Evolutionary conservation across 2,113 vertebrate species (phyloP).

Genomic region (Nothobranchius furzeri): DNA sequence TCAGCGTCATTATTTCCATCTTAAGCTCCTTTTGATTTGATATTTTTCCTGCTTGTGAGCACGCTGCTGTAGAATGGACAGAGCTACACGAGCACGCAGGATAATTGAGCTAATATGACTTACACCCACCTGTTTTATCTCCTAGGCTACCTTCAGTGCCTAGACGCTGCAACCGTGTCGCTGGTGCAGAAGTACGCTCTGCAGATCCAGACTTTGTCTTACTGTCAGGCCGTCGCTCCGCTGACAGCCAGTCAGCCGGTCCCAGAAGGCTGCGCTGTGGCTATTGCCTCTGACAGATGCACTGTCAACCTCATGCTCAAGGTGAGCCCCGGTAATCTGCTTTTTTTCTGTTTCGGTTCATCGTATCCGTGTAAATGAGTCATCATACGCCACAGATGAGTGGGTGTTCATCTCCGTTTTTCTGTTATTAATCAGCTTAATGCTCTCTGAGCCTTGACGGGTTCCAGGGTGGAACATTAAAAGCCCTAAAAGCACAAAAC

Average conservation of each 20-base stretch:
- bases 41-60: no score
- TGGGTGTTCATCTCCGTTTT: neutral
- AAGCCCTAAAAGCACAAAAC: neutral
- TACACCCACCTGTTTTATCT: neutral
- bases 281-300: slow-evolving; percentile 89
- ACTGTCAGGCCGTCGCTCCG: slow-evolving; percentile 79
- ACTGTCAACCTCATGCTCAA: slow-evolving; percentile 89
- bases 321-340: slow-evolving; percentile 59
- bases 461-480: neutral
- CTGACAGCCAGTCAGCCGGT: slow-evolving; percentile 60
- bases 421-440: slow-evolving; percentile 10
- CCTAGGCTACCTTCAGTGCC: slow-evolving; percentile 87
- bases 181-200: slow-evolving; percentile 76
- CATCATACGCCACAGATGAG: neutral
- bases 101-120: neutral
- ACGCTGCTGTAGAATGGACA: no score
- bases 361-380: slow-evolving; percentile 8
- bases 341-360: neutral
- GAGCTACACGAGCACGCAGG: no score
- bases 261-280: slow-evolving; percentile 87
- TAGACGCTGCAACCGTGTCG: slow-evolving; percentile 72
- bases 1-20: slow-evolving; percentile 9
- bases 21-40: neutral
- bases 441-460: neutral
- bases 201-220: slow-evolving; percentile 86